Base-by-base conservation (phyloP, 2,797 vertebrate species). In the Petrocephalus sullivani region DNA sequence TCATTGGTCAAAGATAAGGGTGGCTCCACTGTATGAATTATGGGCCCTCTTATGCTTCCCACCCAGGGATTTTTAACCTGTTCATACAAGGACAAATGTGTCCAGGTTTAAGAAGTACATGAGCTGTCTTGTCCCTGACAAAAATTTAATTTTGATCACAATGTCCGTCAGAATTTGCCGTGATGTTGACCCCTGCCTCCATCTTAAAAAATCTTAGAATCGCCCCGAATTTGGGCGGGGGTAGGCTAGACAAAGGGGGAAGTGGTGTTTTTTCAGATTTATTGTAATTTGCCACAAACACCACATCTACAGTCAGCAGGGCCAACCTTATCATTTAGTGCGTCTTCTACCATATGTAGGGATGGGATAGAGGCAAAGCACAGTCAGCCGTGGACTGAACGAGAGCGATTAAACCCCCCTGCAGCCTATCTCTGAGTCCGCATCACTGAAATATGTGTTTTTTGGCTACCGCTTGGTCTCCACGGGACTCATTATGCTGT, bases 401-500 rank as follows among this genome's bases (percentile, higher is more conserved):
- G 71, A 46, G 33, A 78, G 71, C 2, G 14, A 46, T 41, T 41
- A 41, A 41, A 3, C 16, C 10, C 83, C 23, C 21, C 8, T 0
- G 28, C 49, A 33, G 57, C 81, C n/a, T 12, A n/a, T 64, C 58
- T 88, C 56, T 8, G 41, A 64, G 49, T 37, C 49, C 23, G 28
- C 7, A 60, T 85, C 54, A 60, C 14, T 82, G 75, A 61, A 81
- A 83, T 61, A 21, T 60, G 53, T 49, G 54, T 57, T 82, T 87
- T 46, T 49, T 23, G 12, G 49, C n/a, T 19, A 10, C 28, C 5
- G 37, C 75, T 23, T 0, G 14, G 51, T 75, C 87, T 64, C 21
- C 53, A 21, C 14, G 57, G 87, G 57, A 85, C 78, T 88, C 46
- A 85, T 88, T 88, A 88, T 51, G 75, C 41, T 82, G 64, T 37